Conservation (phyloP, 2,888 invertebrate genomes). For the Coremacera marginata region DNA sequence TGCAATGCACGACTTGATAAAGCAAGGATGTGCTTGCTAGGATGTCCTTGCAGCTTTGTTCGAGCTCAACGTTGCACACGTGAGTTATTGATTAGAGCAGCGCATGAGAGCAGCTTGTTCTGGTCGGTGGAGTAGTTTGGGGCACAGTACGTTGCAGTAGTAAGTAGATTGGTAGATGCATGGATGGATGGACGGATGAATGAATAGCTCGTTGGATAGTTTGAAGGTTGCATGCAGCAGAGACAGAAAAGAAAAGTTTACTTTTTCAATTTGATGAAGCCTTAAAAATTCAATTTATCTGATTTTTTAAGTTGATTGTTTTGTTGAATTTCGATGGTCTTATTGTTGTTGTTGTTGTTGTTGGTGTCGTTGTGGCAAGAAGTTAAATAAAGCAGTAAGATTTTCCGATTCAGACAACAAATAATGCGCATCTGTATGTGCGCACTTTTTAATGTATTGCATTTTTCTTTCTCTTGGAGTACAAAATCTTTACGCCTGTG, state of each 20-base stretch:
- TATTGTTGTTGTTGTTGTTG: no score
- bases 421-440: no score
- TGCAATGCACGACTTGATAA: background rate
- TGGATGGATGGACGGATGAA: background rate
- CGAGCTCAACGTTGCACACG: background rate
- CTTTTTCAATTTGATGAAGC: conserved; percentile 31
- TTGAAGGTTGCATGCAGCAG: background rate
- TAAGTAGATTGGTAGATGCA: background rate
- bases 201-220: background rate
- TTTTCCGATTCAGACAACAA: background rate
- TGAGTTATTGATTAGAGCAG: conserved; percentile 13
- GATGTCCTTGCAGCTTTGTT: background rate
- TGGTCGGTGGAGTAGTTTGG: background rate
- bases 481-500: no score
- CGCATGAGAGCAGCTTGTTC: background rate
- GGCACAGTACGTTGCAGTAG: background rate
- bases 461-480: no score
- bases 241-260: conserved; percentile 1
- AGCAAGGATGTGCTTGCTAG: background rate
- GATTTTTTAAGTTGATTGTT: conserved; percentile 28
- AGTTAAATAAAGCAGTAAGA: no score
- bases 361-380: no score
- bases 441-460: no score
- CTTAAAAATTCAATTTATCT: conserved; percentile 29
- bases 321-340: background rate